Percentiles rank a stretch among this genome's conserved stretches.
phyloP scores from a whole-genome alignment of 2,113 vertebrate genomes.

The Hippocampus barbouri region DNA sequence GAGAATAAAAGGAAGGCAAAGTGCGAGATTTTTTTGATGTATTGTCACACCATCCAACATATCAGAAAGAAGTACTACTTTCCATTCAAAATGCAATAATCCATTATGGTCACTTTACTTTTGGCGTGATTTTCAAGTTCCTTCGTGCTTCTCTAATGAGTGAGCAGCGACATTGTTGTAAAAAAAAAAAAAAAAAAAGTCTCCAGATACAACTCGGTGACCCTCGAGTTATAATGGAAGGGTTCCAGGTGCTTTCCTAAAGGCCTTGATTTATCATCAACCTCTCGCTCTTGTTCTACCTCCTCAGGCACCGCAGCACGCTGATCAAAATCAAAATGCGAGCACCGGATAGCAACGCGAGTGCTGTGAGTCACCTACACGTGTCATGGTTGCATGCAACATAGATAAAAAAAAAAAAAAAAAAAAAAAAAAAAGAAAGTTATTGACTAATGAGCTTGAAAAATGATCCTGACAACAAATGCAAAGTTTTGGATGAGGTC shows the following conservation, averaged over 20 bases:
- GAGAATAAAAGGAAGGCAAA: background rate
- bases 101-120: background rate
- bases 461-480: background rate
- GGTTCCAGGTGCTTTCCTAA: slow-evolving; percentile 76
- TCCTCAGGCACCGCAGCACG: slow-evolving; percentile 33
- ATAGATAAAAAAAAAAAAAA: too few species aligned
- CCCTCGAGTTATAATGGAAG: slow-evolving; percentile 71
- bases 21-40: background rate
- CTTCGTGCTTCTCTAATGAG: slow-evolving; percentile 35
- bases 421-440: too few species aligned
- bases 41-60: slow-evolving; percentile 8
- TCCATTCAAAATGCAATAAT: too few species aligned
- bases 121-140: background rate
- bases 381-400: background rate
- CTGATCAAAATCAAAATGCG: slow-evolving; percentile 57
- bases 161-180: slow-evolving; percentile 64
- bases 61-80: too few species aligned
- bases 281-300: slow-evolving; percentile 54
- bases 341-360: slow-evolving; percentile 47
- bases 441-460: too few species aligned
- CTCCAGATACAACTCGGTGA: slow-evolving; percentile 76
- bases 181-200: slow-evolving; percentile 70
- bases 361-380: slow-evolving; percentile 26
- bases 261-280: slow-evolving; percentile 63
- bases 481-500: background rate